Conservation (phyloP, 2,888 invertebrate genomes). For the Pimpla rufipes region DNA sequence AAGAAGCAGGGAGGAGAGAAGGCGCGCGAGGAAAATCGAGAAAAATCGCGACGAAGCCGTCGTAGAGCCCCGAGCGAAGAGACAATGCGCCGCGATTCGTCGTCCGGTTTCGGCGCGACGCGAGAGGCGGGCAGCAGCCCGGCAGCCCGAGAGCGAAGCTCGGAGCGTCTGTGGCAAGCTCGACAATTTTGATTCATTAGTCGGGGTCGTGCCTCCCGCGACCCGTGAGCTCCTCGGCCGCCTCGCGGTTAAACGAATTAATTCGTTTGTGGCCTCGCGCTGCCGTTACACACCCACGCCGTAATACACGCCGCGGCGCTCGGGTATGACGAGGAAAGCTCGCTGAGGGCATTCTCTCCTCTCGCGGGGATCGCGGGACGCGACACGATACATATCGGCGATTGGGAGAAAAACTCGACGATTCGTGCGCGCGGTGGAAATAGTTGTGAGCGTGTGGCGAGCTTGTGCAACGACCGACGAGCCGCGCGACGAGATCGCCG, state of each 20-base stretch:
- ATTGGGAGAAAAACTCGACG: too few species aligned
- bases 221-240: constrained; percentile 72
- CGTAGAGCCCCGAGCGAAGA: not conserved
- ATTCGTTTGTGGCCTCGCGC: constrained; percentile 69
- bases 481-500: not conserved
- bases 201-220: constrained; percentile 74
- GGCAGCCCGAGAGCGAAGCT: constrained; percentile 13
- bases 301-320: not conserved
- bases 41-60: not conserved
- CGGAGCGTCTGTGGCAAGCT: constrained; percentile 22
- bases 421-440: not conserved
- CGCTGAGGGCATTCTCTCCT: too few species aligned
- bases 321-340: too few species aligned
- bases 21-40: not conserved
- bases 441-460: too few species aligned
- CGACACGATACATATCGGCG: too few species aligned
- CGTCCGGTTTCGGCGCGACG: not conserved
- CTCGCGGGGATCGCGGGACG: too few species aligned
- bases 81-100: constrained; percentile 18
- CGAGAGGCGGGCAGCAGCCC: not conserved
- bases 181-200: constrained; percentile 78
- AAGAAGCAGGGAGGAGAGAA: too few species aligned
- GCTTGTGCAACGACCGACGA: not conserved
- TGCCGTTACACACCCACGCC: constrained; percentile 32
- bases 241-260: constrained; percentile 77